A percentile compares a stretch with the other conserved stretches of the same genome.
phyloP scores from a whole-genome alignment of 1,140 invertebrate genomes.

The Pygmarrhopalites habei region DNA sequence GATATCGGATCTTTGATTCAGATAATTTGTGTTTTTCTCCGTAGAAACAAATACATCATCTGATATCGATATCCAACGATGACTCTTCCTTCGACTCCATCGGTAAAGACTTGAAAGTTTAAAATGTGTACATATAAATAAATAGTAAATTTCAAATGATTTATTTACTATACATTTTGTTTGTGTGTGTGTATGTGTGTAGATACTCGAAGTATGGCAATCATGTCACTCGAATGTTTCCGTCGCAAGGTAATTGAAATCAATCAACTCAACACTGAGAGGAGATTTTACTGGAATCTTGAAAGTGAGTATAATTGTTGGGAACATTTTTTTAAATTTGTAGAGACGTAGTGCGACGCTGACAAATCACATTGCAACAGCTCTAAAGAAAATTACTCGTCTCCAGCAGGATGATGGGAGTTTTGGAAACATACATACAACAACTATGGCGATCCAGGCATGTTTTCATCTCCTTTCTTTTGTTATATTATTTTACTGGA shows the following conservation, averaged over 20 bases:
- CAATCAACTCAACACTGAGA: too few relatives aligned
- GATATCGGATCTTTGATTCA: too few relatives aligned
- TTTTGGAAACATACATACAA: conserved; percentile 72
- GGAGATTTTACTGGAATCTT: too few relatives aligned
- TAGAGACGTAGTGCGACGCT: conserved; percentile 69
- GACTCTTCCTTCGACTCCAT: conserved; percentile 15
- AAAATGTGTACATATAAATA: too few relatives aligned
- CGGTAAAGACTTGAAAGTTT: conserved; percentile 20
- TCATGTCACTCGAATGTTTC: conserved; percentile 71
- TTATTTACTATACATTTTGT: too few relatives aligned
- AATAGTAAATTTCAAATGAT: too few relatives aligned
- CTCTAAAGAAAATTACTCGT: conserved; percentile 62
- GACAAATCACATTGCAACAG: conserved; percentile 64
- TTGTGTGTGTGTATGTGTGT: conserved; percentile 10
- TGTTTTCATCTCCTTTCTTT: neutral
- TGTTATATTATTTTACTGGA: too few relatives aligned
- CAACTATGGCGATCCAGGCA: conserved; percentile 68
- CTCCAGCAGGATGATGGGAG: conserved; percentile 69
- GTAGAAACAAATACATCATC: conserved; percentile 61
- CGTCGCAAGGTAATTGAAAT: too few relatives aligned
- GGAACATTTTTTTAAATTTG: too few relatives aligned
- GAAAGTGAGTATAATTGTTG: too few relatives aligned
- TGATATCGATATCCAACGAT: conserved; percentile 66
- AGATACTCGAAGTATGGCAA: conserved; percentile 77
- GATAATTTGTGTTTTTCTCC: too few relatives aligned